Conservation (phyloP, 2,113 vertebrate species). For the Fregata magnificens region DNA sequence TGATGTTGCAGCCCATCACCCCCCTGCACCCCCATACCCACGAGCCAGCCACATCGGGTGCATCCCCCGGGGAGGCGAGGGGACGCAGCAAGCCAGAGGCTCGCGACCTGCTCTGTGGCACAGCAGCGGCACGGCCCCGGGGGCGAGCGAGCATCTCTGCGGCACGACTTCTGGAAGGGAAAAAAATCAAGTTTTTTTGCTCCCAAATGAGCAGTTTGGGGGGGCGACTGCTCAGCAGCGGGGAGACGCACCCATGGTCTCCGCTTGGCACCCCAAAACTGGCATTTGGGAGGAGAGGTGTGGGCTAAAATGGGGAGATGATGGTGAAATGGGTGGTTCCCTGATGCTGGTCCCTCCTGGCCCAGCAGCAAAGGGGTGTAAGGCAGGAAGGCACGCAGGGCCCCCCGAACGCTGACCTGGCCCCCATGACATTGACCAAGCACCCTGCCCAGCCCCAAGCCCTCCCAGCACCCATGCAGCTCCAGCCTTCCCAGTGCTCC, state of each 20-base stretch:
- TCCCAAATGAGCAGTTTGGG: neutral
- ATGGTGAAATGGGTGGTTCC: rapidly evolving
- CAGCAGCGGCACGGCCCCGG: rapidly evolving
- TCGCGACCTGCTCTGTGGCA: neutral
- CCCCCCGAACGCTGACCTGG: neutral
- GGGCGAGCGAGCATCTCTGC: rapidly evolving
- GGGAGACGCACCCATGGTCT: neutral
- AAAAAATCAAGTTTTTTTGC: neutral
- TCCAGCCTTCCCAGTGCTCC: neutral
- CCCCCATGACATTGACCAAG: rapidly evolving
- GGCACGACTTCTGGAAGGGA: neutral
- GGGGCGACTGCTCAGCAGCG: neutral
- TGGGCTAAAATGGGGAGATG: neutral
- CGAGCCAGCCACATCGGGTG: rapidly evolving
- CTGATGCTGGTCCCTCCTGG: neutral
- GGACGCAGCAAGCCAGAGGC: rapidly evolving
- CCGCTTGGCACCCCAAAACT: neutral
- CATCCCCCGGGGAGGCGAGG: rapidly evolving
- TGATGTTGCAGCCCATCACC: neutral
- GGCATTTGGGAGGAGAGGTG: neutral
- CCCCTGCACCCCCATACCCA: neutral
- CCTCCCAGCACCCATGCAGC: neutral
- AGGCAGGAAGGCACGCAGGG: neutral
- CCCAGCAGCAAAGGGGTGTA: neutral
- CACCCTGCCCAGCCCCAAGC: neutral